These are phyloP conservation scores for Amphipyra berbera DNA, from an alignment of 2,888 invertebrate genomes.

Conservation along the genomic window DNA sequence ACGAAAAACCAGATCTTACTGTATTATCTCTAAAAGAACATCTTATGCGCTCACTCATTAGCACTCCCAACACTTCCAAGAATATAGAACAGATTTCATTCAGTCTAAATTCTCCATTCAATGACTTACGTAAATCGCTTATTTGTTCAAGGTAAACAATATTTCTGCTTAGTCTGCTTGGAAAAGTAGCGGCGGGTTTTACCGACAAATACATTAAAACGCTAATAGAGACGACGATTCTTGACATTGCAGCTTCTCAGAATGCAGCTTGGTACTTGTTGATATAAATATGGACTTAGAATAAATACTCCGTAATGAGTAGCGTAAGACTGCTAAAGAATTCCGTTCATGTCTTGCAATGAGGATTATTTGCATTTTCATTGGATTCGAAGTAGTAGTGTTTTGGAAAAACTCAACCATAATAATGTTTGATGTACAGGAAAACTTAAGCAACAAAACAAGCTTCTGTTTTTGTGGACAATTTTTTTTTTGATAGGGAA, in stretches of 20 bases:
- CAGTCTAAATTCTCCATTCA: constrained; percentile 8
- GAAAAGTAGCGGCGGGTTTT: constrained; percentile 38
- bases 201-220: constrained; percentile 36
- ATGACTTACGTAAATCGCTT: not conserved
- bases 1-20: no score
- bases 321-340: constrained; percentile 9
- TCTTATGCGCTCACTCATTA: no score
- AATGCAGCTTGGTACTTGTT: constrained; percentile 19
- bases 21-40: no score
- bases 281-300: constrained; percentile 5
- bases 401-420: constrained; percentile 38
- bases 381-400: constrained; percentile 8
- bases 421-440: constrained; percentile 21
- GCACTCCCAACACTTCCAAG: constrained; percentile 8
- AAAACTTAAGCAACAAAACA: constrained; percentile 15
- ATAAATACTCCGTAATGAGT: constrained; percentile 22
- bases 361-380: constrained; percentile 24
- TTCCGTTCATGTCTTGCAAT: constrained; percentile 15
- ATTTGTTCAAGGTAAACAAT: constrained; percentile 3
- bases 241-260: constrained; percentile 13
- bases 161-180: not conserved
- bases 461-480: constrained; percentile 12
- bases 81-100: not conserved
- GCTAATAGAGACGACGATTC: constrained; percentile 25
- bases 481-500: not conserved